These are phyloP conservation scores for Tipula unca DNA, from an alignment of 2,888 invertebrate genomes.

Conservation along the genomic window DNA sequence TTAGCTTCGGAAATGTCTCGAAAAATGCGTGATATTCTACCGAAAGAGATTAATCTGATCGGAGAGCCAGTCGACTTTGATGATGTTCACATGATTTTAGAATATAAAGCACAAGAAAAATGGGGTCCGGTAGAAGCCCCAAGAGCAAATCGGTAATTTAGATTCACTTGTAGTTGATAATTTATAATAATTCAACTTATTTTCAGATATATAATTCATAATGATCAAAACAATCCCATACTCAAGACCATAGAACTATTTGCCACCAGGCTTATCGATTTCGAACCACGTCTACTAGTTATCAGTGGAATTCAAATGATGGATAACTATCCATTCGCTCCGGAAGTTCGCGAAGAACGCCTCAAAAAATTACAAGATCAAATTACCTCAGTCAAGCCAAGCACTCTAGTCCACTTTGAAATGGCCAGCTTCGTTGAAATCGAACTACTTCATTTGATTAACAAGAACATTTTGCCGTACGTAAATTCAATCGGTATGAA, in stretches of 20 bases:
- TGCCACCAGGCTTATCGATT: conserved; percentile 49
- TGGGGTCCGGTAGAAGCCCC: conserved; percentile 68
- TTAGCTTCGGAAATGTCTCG: conserved; percentile 57
- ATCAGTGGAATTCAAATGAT: conserved; percentile 82
- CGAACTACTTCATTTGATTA: conserved; percentile 55
- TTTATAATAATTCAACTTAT: not conserved
- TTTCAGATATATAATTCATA: conserved; percentile 61
- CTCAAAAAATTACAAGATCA: conserved; percentile 57
- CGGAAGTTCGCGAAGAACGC: conserved; percentile 56
- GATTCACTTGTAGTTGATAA: conserved; percentile 25
- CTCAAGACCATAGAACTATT: conserved; percentile 64
- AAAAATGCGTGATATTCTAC: conserved; percentile 51
- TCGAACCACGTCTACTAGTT: conserved; percentile 63
- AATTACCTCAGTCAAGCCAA: conserved; percentile 49
- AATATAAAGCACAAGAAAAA: conserved; percentile 67
- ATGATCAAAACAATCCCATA: conserved; percentile 69
- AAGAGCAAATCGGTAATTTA: conserved; percentile 59
- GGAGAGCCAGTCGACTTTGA: conserved; percentile 57
- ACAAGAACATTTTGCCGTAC: conserved; percentile 58
- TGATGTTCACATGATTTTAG: conserved; percentile 71
- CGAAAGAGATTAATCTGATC: conserved; percentile 53
- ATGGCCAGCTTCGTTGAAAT: conserved; percentile 79
- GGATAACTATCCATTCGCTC: conserved; percentile 53
- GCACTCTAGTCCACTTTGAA: conserved; percentile 70
- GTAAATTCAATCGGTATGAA: conserved; percentile 82